These are phyloP conservation scores for Phytoseiulus persimilis DNA, from an alignment of 2,888 invertebrate genomes.

Conservation along the genomic window DNA sequence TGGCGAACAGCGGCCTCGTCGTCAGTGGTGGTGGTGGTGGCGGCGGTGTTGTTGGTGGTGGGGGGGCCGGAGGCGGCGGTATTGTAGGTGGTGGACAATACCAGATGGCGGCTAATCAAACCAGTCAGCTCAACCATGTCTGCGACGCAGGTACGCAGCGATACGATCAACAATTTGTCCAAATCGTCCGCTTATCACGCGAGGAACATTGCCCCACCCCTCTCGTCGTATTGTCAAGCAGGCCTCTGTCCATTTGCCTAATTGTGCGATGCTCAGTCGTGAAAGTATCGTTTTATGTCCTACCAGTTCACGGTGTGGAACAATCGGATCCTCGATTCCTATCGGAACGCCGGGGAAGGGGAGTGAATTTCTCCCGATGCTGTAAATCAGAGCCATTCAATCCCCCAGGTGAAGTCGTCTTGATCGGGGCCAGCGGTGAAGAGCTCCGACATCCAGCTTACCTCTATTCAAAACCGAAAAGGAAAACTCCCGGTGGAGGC, in stretches of 20 bases:
- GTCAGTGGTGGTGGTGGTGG: not conserved
- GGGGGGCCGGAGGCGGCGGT: not conserved
- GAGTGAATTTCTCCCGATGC: not conserved
- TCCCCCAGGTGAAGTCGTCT: slow-evolving; percentile 21
- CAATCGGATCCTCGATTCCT: no score
- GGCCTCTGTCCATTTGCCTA: not conserved
- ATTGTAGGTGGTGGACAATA: slow-evolving; percentile 13
- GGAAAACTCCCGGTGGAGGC: slow-evolving; percentile 29
- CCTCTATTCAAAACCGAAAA: slow-evolving; percentile 33
- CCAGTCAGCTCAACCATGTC: slow-evolving; percentile 25
- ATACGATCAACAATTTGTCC: not conserved
- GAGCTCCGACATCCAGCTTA: slow-evolving; percentile 36
- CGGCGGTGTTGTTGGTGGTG: not conserved
- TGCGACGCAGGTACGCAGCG: slow-evolving; percentile 14
- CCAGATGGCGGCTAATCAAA: slow-evolving; percentile 32
- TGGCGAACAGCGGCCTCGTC: not conserved
- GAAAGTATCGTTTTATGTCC: not conserved
- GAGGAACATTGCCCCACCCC: not conserved
- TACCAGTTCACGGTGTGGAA: no score
- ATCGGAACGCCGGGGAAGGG: no score
- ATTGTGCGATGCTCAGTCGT: not conserved
- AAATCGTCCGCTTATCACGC: not conserved
- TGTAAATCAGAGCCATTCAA: not conserved
- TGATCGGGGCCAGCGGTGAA: slow-evolving; percentile 28
- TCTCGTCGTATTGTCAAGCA: not conserved